phyloP scores from a whole-genome alignment of 2,888 invertebrate genomes.

The Drosophila siamana region DNA sequence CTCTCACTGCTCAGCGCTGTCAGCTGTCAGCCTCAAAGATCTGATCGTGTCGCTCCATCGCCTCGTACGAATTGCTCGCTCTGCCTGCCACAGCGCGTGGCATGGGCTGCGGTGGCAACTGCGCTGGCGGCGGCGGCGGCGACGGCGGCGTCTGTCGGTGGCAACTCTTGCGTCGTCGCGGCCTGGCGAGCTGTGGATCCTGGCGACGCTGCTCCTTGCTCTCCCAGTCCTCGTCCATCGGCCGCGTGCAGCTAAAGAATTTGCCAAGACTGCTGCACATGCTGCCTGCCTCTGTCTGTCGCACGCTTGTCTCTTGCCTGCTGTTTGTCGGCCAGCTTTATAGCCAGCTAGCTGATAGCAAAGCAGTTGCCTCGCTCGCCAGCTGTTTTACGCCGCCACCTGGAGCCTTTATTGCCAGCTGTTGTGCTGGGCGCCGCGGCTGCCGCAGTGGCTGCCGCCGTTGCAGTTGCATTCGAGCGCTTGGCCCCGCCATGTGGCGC shows the following conservation, averaged over 20 bases:
- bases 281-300: conserved; percentile 1
- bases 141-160: too few species aligned
- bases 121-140: too few species aligned
- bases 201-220: neutral
- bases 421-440: neutral
- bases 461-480: conserved; percentile 21
- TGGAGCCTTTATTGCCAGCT: too few species aligned
- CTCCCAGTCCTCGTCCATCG: conserved; percentile 12
- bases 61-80: conserved; percentile 36
- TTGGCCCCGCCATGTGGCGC: conserved; percentile 31
- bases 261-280: conserved; percentile 52
- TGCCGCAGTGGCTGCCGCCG: conserved; percentile 15
- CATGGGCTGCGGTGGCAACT: neutral
- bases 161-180: neutral
- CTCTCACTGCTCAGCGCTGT: too few species aligned
- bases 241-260: conserved; percentile 46
- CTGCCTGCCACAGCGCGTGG: too few species aligned
- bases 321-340: neutral
- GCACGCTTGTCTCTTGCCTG: too few species aligned
- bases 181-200: neutral
- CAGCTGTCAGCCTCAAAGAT: too few species aligned
- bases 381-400: too few species aligned
- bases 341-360: conserved; percentile 13
- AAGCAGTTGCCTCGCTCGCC: conserved; percentile 10
- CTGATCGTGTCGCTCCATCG: conserved; percentile 52